A percentile compares a stretch with the other conserved stretches of the same genome.
Conservation (phyloP, 2,888 invertebrate genomes). For the Drosophila paracracens region DNA sequence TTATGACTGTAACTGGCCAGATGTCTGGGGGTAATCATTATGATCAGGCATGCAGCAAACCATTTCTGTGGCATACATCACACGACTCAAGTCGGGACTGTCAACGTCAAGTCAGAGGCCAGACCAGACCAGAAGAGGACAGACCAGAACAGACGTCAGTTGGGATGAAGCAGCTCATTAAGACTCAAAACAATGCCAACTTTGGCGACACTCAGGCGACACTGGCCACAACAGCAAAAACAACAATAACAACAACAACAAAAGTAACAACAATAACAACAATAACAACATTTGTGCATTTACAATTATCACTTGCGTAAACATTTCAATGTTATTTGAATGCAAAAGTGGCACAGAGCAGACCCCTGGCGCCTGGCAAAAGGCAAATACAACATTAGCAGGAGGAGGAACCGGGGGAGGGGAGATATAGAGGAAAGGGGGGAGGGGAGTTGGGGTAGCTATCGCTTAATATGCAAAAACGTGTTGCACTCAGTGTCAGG, state of each 20-base stretch:
- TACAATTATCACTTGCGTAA: conserved; percentile 78
- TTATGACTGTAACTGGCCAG: conserved; percentile 39
- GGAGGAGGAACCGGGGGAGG: neutral
- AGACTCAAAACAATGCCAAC: conserved; percentile 55
- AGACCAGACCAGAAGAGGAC: conserved; percentile 1
- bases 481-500: conserved; percentile 61
- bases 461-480: conserved; percentile 75
- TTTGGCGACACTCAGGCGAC: conserved; percentile 63
- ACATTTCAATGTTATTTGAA: conserved; percentile 73
- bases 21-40: conserved; percentile 47
- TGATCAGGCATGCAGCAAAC: conserved; percentile 60
- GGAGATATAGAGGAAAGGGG: neutral
- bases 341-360: conserved; percentile 47
- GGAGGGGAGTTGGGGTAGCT: neutral
- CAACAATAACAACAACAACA: conserved; percentile 35
- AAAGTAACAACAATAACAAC: conserved; percentile 25
- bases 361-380: conserved; percentile 65
- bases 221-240: conserved; percentile 25
- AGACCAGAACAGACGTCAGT: conserved; percentile 51
- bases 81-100: conserved; percentile 50
- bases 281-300: conserved; percentile 32
- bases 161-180: conserved; percentile 65
- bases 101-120: conserved; percentile 70
- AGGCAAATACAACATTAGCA: conserved; percentile 19
- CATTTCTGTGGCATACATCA: conserved; percentile 74